phyloP scores from a whole-genome alignment of 2,888 invertebrate species.

The Automeris io region DNA sequence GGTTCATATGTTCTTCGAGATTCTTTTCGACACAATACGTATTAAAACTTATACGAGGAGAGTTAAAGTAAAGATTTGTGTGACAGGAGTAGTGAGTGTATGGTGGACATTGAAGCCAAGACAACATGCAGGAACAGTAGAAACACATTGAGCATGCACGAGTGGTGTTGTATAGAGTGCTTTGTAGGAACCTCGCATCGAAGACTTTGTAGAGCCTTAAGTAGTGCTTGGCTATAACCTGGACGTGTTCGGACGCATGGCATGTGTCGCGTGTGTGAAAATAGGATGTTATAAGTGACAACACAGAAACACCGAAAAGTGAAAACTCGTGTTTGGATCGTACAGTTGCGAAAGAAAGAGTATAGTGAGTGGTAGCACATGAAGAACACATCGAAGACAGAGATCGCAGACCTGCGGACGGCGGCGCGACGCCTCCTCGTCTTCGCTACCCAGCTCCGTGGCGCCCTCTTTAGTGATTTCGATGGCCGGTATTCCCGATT shows the following conservation, averaged over 20 bases:
- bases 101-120: conserved; percentile 69
- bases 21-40: conserved; percentile 17
- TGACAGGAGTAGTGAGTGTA: conserved; percentile 38
- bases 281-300: conserved; percentile 64
- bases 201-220: conserved; percentile 12
- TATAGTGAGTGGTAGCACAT: conserved; percentile 74
- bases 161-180: conserved; percentile 56
- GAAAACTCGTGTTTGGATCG: conserved; percentile 66
- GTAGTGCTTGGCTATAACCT: conserved; percentile 26
- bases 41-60: conserved; percentile 33
- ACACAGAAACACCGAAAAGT: conserved; percentile 71
- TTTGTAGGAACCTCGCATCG: conserved; percentile 42
- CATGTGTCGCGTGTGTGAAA: conserved; percentile 58
- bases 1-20: conserved; percentile 4
- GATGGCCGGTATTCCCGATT: conserved; percentile 78
- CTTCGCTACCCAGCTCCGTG: conserved; percentile 84
- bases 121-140: conserved; percentile 72
- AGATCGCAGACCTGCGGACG: conserved; percentile 74
- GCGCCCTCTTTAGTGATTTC: conserved; percentile 88
- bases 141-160: conserved; percentile 67
- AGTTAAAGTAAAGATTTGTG: conserved; percentile 5
- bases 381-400: conserved; percentile 72
- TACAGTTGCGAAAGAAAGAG: conserved; percentile 61
- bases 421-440: conserved; percentile 69
- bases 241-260: conserved; percentile 40